Evolutionary conservation across 2,797 vertebrate species (phyloP), one percentile per base, ranked within the genome.

Genomic region (Protosalanx chinensis): DNA sequence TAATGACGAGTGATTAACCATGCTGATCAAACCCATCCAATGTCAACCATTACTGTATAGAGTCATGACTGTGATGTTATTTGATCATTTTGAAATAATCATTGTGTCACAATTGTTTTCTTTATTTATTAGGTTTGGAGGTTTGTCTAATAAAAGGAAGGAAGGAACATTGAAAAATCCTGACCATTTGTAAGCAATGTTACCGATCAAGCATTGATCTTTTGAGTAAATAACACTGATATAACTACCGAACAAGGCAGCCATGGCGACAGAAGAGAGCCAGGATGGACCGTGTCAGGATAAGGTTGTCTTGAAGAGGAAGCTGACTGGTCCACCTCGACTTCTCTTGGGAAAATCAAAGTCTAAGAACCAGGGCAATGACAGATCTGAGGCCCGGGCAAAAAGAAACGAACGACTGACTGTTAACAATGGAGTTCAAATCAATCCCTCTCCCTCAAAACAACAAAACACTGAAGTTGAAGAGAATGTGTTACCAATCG

Each of bases 331-430:
- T 64, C 89, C 86, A 3, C 81, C 84, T 2, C 85, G 86, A 76
- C 84, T 89, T 63, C 81, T 90, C 63, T 74, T 87, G 41, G 85
- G 84, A 8, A 90, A 87, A 83, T 73, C 79, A 23, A 87, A 78
- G 64, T 76, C 81, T 57, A 79, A 80, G 60, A 81, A 61, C 37
- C 80, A 78, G 12, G 71, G 67, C n/a, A 81, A 75, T 60, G 80
- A 73, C 51, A 79, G 75, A 70, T 72, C 82, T 30, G 82, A 84
- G 23, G 18, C 65, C 23, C 56, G 63, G 58, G 68, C 75, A 12
- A 72, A 79, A 35, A 82, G 78, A 53, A 76, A 70, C 41, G 81
- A 72, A 67, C 66, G 64, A 56, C 6, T 70, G 69, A 63, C 64
- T 6, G 70, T 82, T 4, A 37, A 27, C 56, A 74, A 80, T 30